phyloP scores from a whole-genome alignment of 2,888 invertebrate genomes.

The Tetragnatha montana region DNA sequence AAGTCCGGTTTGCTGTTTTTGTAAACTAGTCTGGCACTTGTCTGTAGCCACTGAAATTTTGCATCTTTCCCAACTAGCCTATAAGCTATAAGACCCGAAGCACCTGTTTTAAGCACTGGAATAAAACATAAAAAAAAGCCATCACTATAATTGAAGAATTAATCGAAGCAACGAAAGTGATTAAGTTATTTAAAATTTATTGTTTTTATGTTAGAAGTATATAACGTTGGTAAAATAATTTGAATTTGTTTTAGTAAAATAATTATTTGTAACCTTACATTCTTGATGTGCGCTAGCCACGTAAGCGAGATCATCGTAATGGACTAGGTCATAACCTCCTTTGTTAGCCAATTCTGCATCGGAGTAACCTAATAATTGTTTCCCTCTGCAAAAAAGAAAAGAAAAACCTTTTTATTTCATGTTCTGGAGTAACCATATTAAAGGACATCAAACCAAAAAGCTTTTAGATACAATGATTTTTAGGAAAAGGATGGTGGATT shows the following conservation, averaged over 20 bases:
- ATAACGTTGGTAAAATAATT: background rate
- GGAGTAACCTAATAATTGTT: slow-evolving; percentile 94
- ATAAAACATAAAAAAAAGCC: background rate
- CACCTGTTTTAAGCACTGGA: slow-evolving; percentile 98
- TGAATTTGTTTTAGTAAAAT: background rate
- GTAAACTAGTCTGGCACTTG: slow-evolving; percentile 96
- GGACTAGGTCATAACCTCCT: slow-evolving; percentile 98
- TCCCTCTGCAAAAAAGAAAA: slow-evolving; percentile 83
- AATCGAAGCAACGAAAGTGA: background rate
- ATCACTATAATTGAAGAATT: background rate
- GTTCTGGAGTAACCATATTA: background rate
- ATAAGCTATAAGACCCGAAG: slow-evolving; percentile 99
- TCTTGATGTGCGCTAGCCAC: slow-evolving; percentile 99
- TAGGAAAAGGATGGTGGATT: background rate
- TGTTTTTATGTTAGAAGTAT: background rate
- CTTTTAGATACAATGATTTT: background rate
- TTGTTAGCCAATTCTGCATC: slow-evolving; percentile 92
- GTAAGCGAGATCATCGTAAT: slow-evolving; percentile 97
- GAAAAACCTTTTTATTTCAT: background rate
- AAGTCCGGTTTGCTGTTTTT: slow-evolving; percentile 99
- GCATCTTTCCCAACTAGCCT: slow-evolving; percentile 95
- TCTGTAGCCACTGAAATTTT: slow-evolving; percentile 98
- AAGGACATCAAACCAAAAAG: background rate
- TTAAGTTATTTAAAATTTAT: background rate
- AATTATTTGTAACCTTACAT: slow-evolving; percentile 82